Evolutionary conservation across 2,113 vertebrate genomes (phyloP), one percentile per base, ranked within the genome.

Genomic region (Hemiprocne comata): DNA sequence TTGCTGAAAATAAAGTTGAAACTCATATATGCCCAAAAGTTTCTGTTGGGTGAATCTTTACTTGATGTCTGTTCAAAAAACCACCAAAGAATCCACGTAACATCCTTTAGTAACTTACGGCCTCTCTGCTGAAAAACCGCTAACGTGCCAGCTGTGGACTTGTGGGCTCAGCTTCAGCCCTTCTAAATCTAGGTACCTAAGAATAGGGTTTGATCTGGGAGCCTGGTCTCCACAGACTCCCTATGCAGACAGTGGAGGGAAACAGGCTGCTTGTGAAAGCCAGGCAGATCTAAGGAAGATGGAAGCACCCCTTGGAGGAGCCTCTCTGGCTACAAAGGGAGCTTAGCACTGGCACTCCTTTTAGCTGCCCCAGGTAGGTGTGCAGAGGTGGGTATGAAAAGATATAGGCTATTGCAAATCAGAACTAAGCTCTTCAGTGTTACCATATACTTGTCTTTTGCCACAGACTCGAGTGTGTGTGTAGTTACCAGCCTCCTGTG

Each of bases 51-150:
- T 28, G 5, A 79, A 85, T 64, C n/a, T 33, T 3, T 17, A 50
- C 57, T 21, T 58, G 17, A 54, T 36, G 13, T 46, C 16, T 13
- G 12, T 31, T 67, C 7, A 53, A 65, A 69, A n/a, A 19, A 4
- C 0, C 0, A 4, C 7, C 9, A 21, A 53, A 3, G 2, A 78
- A 42, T 65, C 44, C 75, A 8, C 21, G 21, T 12, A 82, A 9
- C 11, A 58, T 57, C 4, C 14, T 51, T 67, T 69, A 72, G 20
- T 40, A 65, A 85, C 13, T 69, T 76, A 54, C 13, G 15, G 5
- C 9, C 7, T 79, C 25, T 77, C 17, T 61, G 13, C 21, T 76
- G 48, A 44, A 87, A 81, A 89, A 6, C 38, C 55, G 29, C 19
- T 71, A 61, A 38, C 23, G 84, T 17, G 33, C n/a, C 65, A 64